Base-by-base conservation (phyloP, 35 echinoderm and acorn worm species). In the Anneissia japonica region DNA sequence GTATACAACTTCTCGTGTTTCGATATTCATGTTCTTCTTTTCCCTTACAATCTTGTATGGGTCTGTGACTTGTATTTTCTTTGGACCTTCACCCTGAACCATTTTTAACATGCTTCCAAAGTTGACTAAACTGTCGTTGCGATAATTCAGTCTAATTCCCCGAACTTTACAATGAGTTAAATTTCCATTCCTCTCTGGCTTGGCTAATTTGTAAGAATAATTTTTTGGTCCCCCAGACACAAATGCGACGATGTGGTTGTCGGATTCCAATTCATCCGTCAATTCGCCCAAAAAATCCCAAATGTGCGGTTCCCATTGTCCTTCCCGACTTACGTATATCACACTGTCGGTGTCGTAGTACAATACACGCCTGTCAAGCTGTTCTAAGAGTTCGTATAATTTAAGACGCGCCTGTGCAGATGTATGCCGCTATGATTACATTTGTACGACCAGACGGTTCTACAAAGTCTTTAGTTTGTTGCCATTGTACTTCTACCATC, bases 261-360 rank as follows among this genome's bases (percentile, higher is more conserved):
- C 85, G 35, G 81, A 40, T 38, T 85, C 80, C 21, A 92, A 82
- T 77, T 92, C 88, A 51, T 84, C 37, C 0, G 93, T 94, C 4
- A 94, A 72, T 7, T 94, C 88, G 13, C 93, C 88, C 3, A 94
- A 36, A 35, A 46, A 88, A 84, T 90, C 45, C 19, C 93, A 84
- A 26, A 80, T 73, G 28, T 75, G 73, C 21, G 84, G 85, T 30
- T 75, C 34, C 64, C 34, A 79, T 29, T 73, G 16, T 31, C 87
- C 85, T 35, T 32, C 10, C 77, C 43, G 38, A 30, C 36, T 37
- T 10, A 89, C 36, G 31, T 87, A 91, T 9, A 95, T 83, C 4
- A 91, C 55, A 46, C 84, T 84, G 13, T 95, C 93, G 1, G 89
- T 92, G 80, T 96, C 93, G 72, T 86, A 83, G 55, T 96, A 92